Evolutionary conservation across 2,888 invertebrate species (phyloP).

Genomic region (Augochlorella aurata): DNA sequence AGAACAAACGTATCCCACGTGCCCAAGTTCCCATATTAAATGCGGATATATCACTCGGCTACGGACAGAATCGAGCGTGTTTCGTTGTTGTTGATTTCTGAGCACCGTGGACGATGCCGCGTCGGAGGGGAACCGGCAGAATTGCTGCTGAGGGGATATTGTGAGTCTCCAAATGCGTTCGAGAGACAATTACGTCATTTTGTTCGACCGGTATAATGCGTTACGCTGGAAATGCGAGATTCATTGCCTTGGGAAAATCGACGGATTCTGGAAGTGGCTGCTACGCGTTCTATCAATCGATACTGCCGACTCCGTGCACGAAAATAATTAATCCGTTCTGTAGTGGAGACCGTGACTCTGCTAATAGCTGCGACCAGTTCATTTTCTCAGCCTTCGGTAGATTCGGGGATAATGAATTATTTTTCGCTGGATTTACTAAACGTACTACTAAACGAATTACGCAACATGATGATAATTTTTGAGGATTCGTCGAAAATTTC

Average conservation of each 20-base stretch:
- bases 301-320: not conserved
- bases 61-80: constrained; percentile 53
- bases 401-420: not conserved
- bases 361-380: not conserved
- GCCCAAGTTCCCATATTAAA: constrained; percentile 70
- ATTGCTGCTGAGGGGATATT: constrained; percentile 21
- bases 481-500: too few relatives aligned
- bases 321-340: not conserved
- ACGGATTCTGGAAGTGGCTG: not conserved
- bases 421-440: not conserved
- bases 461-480: not conserved
- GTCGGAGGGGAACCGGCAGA: not conserved
- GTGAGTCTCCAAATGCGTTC: constrained; percentile 8
- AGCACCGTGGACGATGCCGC: constrained; percentile 10
- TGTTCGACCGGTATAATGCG: not conserved
- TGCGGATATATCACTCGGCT: constrained; percentile 66
- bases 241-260: not conserved
- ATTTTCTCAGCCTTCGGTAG: not conserved
- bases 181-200: constrained; percentile 19
- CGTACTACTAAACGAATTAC: not conserved
- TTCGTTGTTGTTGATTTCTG: constrained; percentile 39
- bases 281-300: not conserved
- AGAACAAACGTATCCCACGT: constrained; percentile 65
- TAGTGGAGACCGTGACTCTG: not conserved
- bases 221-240: not conserved